Evolutionary conservation across 1,140 invertebrate species (phyloP).

Genomic region (Oedothorax gibbosus): DNA sequence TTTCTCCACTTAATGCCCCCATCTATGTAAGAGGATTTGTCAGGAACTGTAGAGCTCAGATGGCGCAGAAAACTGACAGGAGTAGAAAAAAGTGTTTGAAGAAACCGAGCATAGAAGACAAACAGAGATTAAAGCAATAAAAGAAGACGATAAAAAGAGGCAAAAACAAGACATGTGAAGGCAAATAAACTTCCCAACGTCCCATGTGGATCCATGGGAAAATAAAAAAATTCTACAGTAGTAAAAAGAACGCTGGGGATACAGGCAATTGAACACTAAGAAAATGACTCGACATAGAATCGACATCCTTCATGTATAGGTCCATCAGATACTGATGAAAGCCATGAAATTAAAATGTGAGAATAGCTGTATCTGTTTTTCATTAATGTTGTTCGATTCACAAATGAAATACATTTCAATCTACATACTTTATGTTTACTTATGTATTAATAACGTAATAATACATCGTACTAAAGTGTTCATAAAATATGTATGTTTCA

Average conservation of each 20-base stretch:
- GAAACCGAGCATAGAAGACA: conserved; percentile 60
- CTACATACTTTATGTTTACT: too few species aligned
- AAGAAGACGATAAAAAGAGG: conserved; percentile 24
- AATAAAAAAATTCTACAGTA: not conserved
- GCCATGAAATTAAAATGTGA: too few species aligned
- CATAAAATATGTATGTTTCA: too few species aligned
- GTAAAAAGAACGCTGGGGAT: conserved; percentile 26
- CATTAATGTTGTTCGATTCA: too few species aligned
- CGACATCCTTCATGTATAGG: not conserved
- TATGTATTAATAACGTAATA: too few species aligned
- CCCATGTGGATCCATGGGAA: conserved; percentile 37
- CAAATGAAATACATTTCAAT: too few species aligned
- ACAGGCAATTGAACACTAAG: conserved; percentile 27
- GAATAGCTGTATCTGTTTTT: too few species aligned
- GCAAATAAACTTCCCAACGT: conserved; percentile 52
- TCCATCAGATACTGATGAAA: too few species aligned
- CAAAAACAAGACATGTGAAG: conserved; percentile 45
- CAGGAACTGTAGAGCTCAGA: conserved; percentile 41
- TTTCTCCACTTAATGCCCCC: not conserved
- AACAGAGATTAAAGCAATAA: conserved; percentile 57
- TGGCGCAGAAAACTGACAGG: conserved; percentile 36
- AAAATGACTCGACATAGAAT: conserved; percentile 21
- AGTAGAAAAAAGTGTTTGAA: conserved; percentile 59
- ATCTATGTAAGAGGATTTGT: conserved; percentile 11
- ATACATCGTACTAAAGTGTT: too few species aligned